Conservation (phyloP, 2,797 vertebrate genomes). For the Eleutherodactylus coqui region DNA sequence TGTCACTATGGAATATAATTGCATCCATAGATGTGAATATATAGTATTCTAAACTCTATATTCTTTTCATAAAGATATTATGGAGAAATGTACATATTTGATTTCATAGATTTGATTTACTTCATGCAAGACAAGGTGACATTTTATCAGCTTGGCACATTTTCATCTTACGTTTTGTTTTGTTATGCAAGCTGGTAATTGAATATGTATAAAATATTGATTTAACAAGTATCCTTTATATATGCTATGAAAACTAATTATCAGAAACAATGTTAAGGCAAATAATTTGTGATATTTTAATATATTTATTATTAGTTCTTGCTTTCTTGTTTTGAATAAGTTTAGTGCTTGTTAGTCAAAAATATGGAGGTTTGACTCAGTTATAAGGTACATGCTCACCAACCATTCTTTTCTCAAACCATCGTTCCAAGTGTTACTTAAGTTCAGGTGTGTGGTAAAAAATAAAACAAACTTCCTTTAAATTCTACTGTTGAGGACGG, state of each 20-base stretch:
- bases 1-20: not conserved
- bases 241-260: slow-evolving; percentile 2
- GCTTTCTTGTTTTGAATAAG: too few species aligned
- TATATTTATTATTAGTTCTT: too few species aligned
- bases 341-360: too few species aligned
- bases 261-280: not conserved
- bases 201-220: slow-evolving; percentile 8
- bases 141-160: slow-evolving; percentile 4
- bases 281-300: too few species aligned
- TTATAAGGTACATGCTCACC: too few species aligned
- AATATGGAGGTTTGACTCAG: too few species aligned
- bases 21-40: not conserved
- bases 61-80: not conserved
- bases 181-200: not conserved
- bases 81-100: not conserved
- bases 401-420: too few species aligned
- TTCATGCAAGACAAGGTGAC: not conserved
- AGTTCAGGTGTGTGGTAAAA: too few species aligned
- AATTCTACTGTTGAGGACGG: too few species aligned
- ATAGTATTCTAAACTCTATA: not conserved
- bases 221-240: not conserved
- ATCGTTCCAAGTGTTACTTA: too few species aligned
- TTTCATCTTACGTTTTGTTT: not conserved
- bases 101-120: not conserved
- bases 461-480: too few species aligned